A percentile compares a stretch with the other conserved stretches of the same genome.
Conservation (phyloP, 1,140 invertebrate species). For the Papilio polyxenes region DNA sequence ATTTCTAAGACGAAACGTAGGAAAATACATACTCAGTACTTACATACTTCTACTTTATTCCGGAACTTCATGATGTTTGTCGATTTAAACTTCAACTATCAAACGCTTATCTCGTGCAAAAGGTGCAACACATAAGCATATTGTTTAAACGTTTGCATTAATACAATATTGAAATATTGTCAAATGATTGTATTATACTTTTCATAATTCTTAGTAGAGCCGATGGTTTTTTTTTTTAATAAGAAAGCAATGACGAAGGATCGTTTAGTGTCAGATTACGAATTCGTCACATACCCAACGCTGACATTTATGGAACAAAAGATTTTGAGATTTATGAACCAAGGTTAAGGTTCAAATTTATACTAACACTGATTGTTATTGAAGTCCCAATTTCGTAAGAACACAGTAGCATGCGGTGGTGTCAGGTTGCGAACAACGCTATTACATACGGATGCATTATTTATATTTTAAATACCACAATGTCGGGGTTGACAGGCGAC, state of each 20-base stretch:
- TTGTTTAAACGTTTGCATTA: background rate
- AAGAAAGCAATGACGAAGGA: conserved; percentile 61
- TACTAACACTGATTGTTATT: conserved; percentile 38
- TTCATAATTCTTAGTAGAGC: conserved; percentile 45
- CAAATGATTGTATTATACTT: conserved; percentile 22
- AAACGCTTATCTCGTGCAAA: too few species aligned
- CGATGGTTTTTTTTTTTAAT: conserved; percentile 46
- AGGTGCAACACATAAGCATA: too few species aligned
- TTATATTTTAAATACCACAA: conserved; percentile 33
- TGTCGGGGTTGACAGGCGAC: conserved; percentile 19
- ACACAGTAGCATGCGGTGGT: conserved; percentile 57
- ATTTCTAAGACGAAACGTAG: too few species aligned
- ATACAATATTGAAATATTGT: conserved; percentile 7
- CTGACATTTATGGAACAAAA: conserved; percentile 3
- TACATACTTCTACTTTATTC: too few species aligned
- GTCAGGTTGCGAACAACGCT: conserved; percentile 63
- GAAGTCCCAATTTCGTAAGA: conserved; percentile 56
- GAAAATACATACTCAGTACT: too few species aligned
- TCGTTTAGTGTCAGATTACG: conserved; percentile 61
- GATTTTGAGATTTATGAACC: conserved; percentile 39
- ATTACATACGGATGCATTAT: conserved; percentile 48
- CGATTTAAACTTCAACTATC: too few species aligned
- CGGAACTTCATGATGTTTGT: too few species aligned
- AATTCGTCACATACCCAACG: conserved; percentile 55
- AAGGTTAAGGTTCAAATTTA: conserved; percentile 43